A percentile compares a stretch with the other conserved stretches of the same genome.
phyloP scores from a whole-genome alignment of 2,888 invertebrate species.

The Julus scandinavius region DNA sequence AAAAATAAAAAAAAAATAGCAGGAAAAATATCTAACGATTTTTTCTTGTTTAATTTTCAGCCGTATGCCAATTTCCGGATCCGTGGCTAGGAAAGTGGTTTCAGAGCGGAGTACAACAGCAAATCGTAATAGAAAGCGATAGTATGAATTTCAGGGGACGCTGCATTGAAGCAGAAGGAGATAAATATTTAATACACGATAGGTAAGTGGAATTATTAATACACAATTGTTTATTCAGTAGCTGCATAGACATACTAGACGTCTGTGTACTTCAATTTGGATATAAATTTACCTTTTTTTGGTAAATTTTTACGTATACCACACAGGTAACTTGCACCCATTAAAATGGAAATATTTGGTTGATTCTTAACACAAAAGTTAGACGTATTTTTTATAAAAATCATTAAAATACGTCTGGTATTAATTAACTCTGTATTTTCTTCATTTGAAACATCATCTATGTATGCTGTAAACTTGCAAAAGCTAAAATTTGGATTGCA shows the following conservation, averaged over 20 bases:
- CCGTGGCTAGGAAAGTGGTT: constrained; percentile 90
- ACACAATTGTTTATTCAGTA: constrained; percentile 37
- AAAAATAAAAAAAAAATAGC: not conserved
- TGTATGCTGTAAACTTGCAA: too few species aligned
- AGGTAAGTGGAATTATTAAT: constrained; percentile 63
- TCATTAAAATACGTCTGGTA: not conserved
- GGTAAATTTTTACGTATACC: too few species aligned
- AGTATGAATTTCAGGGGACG: constrained; percentile 77
- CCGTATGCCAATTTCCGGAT: constrained; percentile 78
- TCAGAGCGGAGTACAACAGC: constrained; percentile 77
- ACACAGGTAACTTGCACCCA: not conserved
- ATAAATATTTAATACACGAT: constrained; percentile 74
- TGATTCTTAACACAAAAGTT: not conserved
- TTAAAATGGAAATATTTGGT: not conserved
- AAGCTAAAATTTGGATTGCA: too few species aligned
- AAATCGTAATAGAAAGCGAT: constrained; percentile 81
- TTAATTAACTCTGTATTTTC: too few species aligned
- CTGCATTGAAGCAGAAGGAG: constrained; percentile 74
- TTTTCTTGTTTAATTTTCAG: constrained; percentile 48
- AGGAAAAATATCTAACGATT: not conserved
- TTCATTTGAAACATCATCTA: too few species aligned
- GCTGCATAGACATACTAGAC: not conserved
- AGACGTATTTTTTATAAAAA: not conserved
- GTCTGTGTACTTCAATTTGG: not conserved
- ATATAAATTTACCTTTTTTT: not conserved